phyloP scores from a whole-genome alignment of 2,113 vertebrate species.

The Triplophysa rosa region DNA sequence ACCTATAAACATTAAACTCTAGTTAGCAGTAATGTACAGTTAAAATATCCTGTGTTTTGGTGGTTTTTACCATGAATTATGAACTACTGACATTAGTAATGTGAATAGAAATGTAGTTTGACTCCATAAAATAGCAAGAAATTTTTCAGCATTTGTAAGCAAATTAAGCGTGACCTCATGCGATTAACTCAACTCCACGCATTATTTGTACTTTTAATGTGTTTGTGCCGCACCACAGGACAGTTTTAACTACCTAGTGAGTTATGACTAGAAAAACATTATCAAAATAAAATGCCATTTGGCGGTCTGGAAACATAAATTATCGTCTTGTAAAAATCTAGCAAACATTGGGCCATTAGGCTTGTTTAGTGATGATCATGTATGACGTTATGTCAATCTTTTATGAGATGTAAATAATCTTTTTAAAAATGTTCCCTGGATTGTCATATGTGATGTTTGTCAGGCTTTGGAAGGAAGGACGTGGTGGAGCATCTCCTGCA shows the following conservation, averaged over 20 bases:
- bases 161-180: neutral
- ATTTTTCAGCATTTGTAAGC: neutral
- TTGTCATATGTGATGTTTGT: neutral
- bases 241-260: neutral
- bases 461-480: slow-evolving; percentile 97
- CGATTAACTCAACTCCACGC: neutral
- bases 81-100: too few species aligned
- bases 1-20: too few species aligned
- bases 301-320: too few species aligned
- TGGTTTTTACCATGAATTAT: too few species aligned
- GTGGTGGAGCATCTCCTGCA: slow-evolving; percentile 96
- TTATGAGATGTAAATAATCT: too few species aligned
- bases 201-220: neutral
- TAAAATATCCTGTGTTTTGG: neutral
- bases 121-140: neutral
- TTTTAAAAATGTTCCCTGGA: too few species aligned
- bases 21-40: neutral
- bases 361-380: too few species aligned
- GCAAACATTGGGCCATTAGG: too few species aligned
- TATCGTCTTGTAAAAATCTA: too few species aligned
- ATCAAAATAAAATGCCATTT: too few species aligned
- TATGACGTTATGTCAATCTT: too few species aligned
- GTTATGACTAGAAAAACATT: neutral
- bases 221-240: neutral
- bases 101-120: neutral